A percentile compares a stretch with the other conserved stretches of the same genome.
Conservation (phyloP, 2,888 invertebrate genomes). For the Smittia sp. region DNA sequence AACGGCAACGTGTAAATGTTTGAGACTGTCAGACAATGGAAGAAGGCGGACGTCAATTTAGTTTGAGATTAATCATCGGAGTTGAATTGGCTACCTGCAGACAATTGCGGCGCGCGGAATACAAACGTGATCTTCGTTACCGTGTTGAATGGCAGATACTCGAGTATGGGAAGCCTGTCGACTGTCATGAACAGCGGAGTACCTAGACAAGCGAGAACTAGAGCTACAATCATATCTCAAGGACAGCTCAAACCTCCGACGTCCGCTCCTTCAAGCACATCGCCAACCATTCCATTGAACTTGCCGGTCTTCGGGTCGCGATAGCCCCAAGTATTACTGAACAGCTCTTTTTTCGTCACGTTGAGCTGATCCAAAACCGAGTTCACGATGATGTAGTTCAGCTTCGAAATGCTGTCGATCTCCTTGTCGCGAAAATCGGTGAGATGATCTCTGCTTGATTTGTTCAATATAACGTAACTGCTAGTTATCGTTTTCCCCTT, state of each 20-base stretch:
- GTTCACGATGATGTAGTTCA: conserved; percentile 27
- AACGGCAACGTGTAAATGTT: conserved; percentile 59
- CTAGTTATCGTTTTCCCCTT: conserved; percentile 21
- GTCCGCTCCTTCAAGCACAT: conserved; percentile 19
- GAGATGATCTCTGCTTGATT: neutral
- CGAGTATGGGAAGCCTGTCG: neutral
- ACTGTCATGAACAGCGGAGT: neutral
- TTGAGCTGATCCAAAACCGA: conserved; percentile 15
- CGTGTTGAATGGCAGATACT: neutral
- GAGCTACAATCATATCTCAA: neutral
- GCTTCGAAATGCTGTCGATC: neutral
- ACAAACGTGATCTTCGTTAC: neutral
- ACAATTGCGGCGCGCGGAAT: conserved; percentile 28
- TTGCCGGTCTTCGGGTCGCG: neutral
- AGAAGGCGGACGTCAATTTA: too few species aligned
- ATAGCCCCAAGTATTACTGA: conserved; percentile 27
- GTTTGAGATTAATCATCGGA: too few species aligned
- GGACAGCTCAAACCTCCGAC: conserved; percentile 10
- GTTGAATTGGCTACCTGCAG: conserved; percentile 18
- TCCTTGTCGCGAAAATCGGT: conserved; percentile 10
- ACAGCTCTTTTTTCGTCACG: neutral
- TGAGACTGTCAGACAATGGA: conserved; percentile 48
- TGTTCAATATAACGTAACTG: conserved; percentile 15
- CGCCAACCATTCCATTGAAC: conserved; percentile 27
- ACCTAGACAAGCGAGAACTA: conserved; percentile 8